Evolutionary conservation across 2,113 vertebrate species (phyloP).

Genomic region (Silurus meridionalis): DNA sequence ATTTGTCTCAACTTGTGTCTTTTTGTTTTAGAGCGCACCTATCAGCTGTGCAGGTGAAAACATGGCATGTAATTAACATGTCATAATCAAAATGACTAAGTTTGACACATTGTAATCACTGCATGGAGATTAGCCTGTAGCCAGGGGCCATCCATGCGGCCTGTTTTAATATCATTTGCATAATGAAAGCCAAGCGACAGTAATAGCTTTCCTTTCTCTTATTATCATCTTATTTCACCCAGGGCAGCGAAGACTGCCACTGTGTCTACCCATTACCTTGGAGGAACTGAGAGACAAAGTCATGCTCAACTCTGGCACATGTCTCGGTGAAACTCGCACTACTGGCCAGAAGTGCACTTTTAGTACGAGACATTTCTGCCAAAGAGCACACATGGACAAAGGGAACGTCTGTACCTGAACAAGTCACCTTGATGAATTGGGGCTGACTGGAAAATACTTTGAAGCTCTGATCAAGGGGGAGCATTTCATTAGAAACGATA

Average conservation of each 20-base stretch:
- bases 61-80: slow-evolving; percentile 99
- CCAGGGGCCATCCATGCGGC: slow-evolving; percentile 85
- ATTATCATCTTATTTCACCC: slow-evolving; percentile 99
- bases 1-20: slow-evolving; percentile 64
- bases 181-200: slow-evolving; percentile 98
- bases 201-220: slow-evolving; percentile 99
- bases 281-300: slow-evolving; percentile 75
- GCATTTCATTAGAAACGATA: neutral
- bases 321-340: slow-evolving; percentile 17
- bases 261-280: slow-evolving; percentile 86
- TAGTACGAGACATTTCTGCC: neutral
- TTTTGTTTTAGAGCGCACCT: slow-evolving; percentile 83
- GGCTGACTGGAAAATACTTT: neutral
- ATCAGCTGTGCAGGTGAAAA: slow-evolving; percentile 93
- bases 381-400: slow-evolving; percentile 9
- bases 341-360: slow-evolving; percentile 14
- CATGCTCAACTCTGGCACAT: slow-evolving; percentile 63
- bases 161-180: slow-evolving; percentile 99
- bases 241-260: slow-evolving; percentile 87
- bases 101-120: slow-evolving; percentile 99
- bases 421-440: slow-evolving; percentile 38
- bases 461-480: neutral
- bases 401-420: slow-evolving; percentile 9
- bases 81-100: slow-evolving; percentile 99
- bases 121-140: slow-evolving; percentile 95